Evolutionary conservation across 2,888 invertebrate species (phyloP), one percentile per base, ranked within the genome.

Genomic region (Stegophylla sp.): DNA sequence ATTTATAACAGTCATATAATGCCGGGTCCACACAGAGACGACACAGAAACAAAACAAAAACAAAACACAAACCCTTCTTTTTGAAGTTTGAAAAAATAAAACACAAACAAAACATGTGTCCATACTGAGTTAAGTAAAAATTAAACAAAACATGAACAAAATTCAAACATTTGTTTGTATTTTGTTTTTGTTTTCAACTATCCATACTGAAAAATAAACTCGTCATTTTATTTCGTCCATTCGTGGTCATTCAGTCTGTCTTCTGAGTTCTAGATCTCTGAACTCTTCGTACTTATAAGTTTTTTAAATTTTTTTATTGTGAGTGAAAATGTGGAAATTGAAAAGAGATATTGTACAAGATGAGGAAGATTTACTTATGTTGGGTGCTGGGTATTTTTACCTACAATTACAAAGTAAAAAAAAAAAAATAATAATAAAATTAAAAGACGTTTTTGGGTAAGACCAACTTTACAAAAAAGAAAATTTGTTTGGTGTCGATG

Each of bases 361-460:
- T 12, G 45, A 45, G 26, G 59, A 59, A 59, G 59, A 59, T 59
- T 59, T 64, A 41, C 20, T 64, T 12, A 64, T 64, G n/a, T 41
- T 64, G 41, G 12, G 64, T 64, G 64, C 64, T 64, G 64, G n/a
- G 12, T n/a, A 43, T 64, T n/a, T 64, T 64, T 43, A 34, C 10
- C 34, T 34, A 34, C 34, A 34, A 7, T 34, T 34, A 34, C 34
- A 34, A 34, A 34, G 34, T 34, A 34, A 9, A 53, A n/a, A 9
- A 53, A 53, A 9, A 53, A 20, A 53, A 53, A 9, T 20, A 20
- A 53, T 45, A 13, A 10, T 56, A 56, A 56, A n/a, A 56, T 34
- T 56, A 56, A 23, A 56, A 56, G 56, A 56, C 9, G 56, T 56
- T 56, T 56, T 56, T 56, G 56, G 56, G 20, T 56, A 56, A 56